These are phyloP conservation scores for Epistrophella euchroma DNA, from an alignment of 2,888 invertebrate genomes.

Conservation along the genomic window DNA sequence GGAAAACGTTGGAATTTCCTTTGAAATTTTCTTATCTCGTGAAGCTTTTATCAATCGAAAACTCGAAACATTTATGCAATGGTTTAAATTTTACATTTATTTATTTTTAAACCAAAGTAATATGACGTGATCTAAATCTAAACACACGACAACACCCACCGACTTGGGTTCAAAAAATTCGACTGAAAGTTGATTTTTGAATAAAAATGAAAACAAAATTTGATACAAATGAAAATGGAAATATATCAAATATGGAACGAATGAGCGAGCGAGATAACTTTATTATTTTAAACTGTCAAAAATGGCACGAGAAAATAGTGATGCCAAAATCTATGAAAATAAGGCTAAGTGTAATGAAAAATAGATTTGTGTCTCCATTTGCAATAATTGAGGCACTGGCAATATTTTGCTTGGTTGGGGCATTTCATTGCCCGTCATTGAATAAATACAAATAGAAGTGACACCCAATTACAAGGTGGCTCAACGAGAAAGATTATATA, in stretches of 20 bases:
- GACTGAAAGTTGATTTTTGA: constrained; percentile 51
- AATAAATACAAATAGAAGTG: too few relatives aligned
- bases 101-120: constrained; percentile 38
- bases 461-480: too few relatives aligned
- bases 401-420: too few relatives aligned
- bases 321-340: background rate
- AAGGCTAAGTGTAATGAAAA: background rate
- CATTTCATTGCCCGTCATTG: too few relatives aligned
- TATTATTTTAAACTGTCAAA: background rate
- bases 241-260: constrained; percentile 7
- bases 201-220: constrained; percentile 67
- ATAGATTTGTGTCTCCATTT: too few relatives aligned
- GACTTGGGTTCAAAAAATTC: constrained; percentile 43
- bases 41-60: background rate
- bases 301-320: background rate
- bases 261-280: background rate
- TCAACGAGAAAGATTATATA: too few relatives aligned
- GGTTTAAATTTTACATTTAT: constrained; percentile 15
- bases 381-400: too few relatives aligned
- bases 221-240: background rate
- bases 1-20: constrained; percentile 17
- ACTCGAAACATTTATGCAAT: background rate
- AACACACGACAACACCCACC: constrained; percentile 46
- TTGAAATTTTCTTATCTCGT: constrained; percentile 18
- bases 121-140: constrained; percentile 18